A percentile compares a stretch with the other conserved stretches of the same genome.
Conservation (phyloP, 2,888 invertebrate genomes). For the Lacanobia wlatinum region DNA sequence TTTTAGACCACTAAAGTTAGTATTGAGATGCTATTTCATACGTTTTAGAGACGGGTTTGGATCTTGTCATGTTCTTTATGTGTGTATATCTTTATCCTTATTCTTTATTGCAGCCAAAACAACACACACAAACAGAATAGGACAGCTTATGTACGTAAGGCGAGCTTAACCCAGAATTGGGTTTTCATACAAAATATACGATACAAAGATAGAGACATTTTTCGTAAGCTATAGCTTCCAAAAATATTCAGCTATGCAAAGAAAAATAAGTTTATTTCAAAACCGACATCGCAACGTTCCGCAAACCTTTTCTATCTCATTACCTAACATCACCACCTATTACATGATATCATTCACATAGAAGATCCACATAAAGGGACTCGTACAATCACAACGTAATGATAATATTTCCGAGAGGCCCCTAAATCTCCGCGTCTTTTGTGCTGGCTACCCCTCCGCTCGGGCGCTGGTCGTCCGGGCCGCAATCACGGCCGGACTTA, state of each 20-base stretch:
- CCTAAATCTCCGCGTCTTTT: constrained; percentile 30
- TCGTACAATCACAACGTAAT: constrained; percentile 47
- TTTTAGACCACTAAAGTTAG: not conserved
- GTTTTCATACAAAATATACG: too few relatives aligned
- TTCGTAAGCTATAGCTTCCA: too few relatives aligned
- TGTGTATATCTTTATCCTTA: too few relatives aligned
- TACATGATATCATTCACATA: constrained; percentile 13
- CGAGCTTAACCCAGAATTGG: too few relatives aligned
- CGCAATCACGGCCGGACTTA: constrained; percentile 41
- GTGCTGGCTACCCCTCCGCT: constrained; percentile 17
- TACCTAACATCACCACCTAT: constrained; percentile 23
- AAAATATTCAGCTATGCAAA: not conserved
- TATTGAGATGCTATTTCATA: not conserved
- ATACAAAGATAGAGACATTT: too few relatives aligned
- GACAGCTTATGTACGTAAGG: too few relatives aligned
- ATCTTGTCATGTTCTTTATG: not conserved
- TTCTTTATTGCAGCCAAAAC: too few relatives aligned
- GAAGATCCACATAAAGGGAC: constrained; percentile 15
- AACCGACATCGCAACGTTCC: not conserved
- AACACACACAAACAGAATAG: too few relatives aligned
- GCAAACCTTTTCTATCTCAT: constrained; percentile 3
- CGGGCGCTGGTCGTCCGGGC: constrained; percentile 9
- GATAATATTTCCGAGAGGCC: constrained; percentile 41
- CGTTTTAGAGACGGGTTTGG: not conserved
- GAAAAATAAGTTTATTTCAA: not conserved